These are phyloP conservation scores for Pachypanchax playfairii DNA, from an alignment of 2,113 vertebrate genomes.

Conservation along the genomic window DNA sequence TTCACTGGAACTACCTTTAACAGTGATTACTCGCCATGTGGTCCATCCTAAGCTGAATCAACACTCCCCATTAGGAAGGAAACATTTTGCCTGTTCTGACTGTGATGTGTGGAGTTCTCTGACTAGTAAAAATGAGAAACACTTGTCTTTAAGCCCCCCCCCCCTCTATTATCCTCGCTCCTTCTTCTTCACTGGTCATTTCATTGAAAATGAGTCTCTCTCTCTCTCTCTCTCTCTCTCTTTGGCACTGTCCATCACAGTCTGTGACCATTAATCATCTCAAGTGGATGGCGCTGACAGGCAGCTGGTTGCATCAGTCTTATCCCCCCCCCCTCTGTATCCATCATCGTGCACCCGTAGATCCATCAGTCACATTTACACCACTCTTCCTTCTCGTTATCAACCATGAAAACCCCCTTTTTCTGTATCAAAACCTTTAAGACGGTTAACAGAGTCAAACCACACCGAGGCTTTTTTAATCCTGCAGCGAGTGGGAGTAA, in stretches of 20 bases:
- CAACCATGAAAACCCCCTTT: constrained; percentile 68
- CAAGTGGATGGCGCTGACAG: constrained; percentile 73
- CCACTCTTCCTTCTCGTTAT: constrained; percentile 36
- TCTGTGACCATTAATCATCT: constrained; percentile 74
- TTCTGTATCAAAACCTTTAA: constrained; percentile 66
- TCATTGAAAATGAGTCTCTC: constrained; percentile 63
- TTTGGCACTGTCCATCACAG: constrained; percentile 71
- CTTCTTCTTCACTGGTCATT: constrained; percentile 37
- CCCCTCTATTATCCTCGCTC: constrained; percentile 2
- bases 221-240: constrained; percentile 65
- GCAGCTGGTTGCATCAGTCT: constrained; percentile 72
- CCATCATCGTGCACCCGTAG: constrained; percentile 34
- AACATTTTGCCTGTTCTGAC: constrained; percentile 19
- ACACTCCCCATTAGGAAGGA: constrained; percentile 40
- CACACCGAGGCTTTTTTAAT: constrained; percentile 24
- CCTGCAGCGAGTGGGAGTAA: constrained; percentile 29
- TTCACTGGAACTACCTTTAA: constrained; percentile 44
- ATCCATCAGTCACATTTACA: constrained; percentile 28
- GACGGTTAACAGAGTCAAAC: constrained; percentile 49
- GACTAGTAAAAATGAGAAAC: constrained; percentile 40
- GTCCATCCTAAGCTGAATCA: constrained; percentile 50
- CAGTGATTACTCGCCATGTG: constrained; percentile 49
- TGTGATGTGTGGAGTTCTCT: constrained; percentile 48
- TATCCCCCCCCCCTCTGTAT: constrained; percentile 39
- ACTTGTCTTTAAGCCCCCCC: constrained; percentile 39